Evolutionary conservation across 2,113 vertebrate genomes (phyloP), one percentile per base, ranked within the genome.

Genomic region (Octodon degus): DNA sequence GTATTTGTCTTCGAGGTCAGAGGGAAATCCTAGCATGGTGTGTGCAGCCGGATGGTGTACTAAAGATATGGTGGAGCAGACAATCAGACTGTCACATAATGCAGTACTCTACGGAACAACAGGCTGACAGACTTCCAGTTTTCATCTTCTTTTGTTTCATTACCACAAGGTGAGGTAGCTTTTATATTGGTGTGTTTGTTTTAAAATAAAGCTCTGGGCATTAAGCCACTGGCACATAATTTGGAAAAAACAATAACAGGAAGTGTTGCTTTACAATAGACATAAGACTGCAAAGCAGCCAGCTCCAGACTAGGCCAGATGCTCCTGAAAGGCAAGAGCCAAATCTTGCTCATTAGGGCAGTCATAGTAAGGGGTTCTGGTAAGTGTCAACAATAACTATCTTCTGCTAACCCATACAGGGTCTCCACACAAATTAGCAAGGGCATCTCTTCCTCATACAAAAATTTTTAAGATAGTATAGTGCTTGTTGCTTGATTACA

Each of bases 191-290:
- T 92, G 11, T 81, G 72, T 96, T 96, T 88, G 19, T 62, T 93
- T 88, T 94, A 74, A 88, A 88, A 62, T 92, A 91, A 96, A 94
- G 92, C 65, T 86, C 34, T 34, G 17, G 47, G 25, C 65, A 81
- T 80, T 76, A 80, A 85, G 72, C 50, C 58, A 85, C 47, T 37
- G n/a, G 32, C 30, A 92, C n/a, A 77, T 53, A 91, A 58, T 55
- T 70, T 47, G 25, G 30, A 72, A 82, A 82, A 37, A 91, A 58
- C 16, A 74, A 14, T 2, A 50, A 79, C 5, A 34, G 13, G 12
- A 72, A 93, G n/a, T 68, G 20, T 11, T 81, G 32, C 12, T 76
- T 92, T 90, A 76, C 37, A 77, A 88, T 81, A 92, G 81, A 77
- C 40, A 20, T 65, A 62, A 85, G 43, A 47, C 34, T 79, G 20